Evolutionary conservation across 2,888 invertebrate genomes (phyloP).

Genomic region (Nymphalis urticae): DNA sequence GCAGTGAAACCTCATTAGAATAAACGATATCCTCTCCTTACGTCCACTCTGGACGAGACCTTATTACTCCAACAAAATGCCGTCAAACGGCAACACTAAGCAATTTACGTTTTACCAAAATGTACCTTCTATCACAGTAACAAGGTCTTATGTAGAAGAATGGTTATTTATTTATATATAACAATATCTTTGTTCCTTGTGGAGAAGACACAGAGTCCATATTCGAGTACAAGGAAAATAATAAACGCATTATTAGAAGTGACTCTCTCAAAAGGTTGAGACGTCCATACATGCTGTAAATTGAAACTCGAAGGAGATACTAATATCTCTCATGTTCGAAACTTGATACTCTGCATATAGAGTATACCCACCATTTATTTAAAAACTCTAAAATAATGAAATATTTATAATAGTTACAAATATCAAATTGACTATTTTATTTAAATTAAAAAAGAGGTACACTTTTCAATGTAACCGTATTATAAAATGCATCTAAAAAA

Average conservation of each 20-base stretch:
- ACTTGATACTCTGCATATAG: constrained; percentile 29
- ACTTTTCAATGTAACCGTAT: too few relatives aligned
- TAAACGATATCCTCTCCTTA: constrained; percentile 81
- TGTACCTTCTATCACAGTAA: constrained; percentile 46
- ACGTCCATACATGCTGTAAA: constrained; percentile 73
- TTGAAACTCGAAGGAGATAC: constrained; percentile 68
- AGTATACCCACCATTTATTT: too few relatives aligned
- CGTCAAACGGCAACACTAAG: constrained; percentile 68
- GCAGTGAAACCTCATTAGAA: constrained; percentile 77
- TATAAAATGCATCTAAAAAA: too few relatives aligned
- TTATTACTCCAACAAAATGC: constrained; percentile 81
- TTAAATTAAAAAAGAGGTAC: too few relatives aligned
- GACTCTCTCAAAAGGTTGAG: constrained; percentile 67
- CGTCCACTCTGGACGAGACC: constrained; percentile 78
- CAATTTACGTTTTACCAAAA: constrained; percentile 44
- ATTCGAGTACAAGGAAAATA: constrained; percentile 48
- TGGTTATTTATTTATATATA: constrained; percentile 29
- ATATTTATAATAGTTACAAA: too few relatives aligned
- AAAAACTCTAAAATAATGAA: too few relatives aligned
- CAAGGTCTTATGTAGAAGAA: constrained; percentile 51
- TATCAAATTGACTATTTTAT: too few relatives aligned
- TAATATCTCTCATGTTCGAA: constrained; percentile 56
- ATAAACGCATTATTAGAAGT: constrained; percentile 65
- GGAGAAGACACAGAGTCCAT: constrained; percentile 33
- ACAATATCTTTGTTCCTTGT: constrained; percentile 38